Evolutionary conservation across 2,888 invertebrate species (phyloP), one percentile per base, ranked within the genome.

Genomic region (Platypus cylindrus): DNA sequence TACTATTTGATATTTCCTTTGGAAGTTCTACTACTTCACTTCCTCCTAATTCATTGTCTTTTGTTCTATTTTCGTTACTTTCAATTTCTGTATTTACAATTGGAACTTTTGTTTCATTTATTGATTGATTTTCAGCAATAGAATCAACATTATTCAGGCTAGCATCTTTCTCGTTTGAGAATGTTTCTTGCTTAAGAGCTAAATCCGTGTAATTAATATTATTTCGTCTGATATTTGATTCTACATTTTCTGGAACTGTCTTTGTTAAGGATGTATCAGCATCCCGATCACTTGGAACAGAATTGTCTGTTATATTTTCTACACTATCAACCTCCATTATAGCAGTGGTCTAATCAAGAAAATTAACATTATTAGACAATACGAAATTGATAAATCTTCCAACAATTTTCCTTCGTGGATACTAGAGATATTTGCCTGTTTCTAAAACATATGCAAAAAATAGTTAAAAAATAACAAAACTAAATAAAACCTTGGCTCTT

Each of bases 11-110:
- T 26, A 18, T 13, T 12, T 11, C 16, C n/a, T n/a, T n/a, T 33
- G 18, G 4, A 16, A 15, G 11, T 27, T 36, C 40, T 18, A 17
- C 14, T 18, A 14, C 30, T 29, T 37, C 32, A 31, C 26, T 17
- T 29, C 38, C 41, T 37, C 37, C 38, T 25, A 41, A 18, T 34
- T 41, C 41, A 38, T 26, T 37, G 38, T 44, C 44, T 11, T 41
- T 24, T 26, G 41, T 41, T 17, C 38, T 36, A 34, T 43, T 43
- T 41, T 43, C 43, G 41, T 43, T 43, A 32, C 41, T 43, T 25
- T 43, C 40, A 32, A 41, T 44, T 36, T 44, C 44, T 34, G 39
- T 39, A 31, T n/a, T n/a, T n/a, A n/a, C n/a, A n/a, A n/a, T n/a
- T n/a, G n/a, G n/a, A n/a, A n/a, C n/a, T n/a, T n/a, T n/a, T n/a